phyloP scores from a whole-genome alignment of 2,888 invertebrate species.

The Myathropa florea region DNA sequence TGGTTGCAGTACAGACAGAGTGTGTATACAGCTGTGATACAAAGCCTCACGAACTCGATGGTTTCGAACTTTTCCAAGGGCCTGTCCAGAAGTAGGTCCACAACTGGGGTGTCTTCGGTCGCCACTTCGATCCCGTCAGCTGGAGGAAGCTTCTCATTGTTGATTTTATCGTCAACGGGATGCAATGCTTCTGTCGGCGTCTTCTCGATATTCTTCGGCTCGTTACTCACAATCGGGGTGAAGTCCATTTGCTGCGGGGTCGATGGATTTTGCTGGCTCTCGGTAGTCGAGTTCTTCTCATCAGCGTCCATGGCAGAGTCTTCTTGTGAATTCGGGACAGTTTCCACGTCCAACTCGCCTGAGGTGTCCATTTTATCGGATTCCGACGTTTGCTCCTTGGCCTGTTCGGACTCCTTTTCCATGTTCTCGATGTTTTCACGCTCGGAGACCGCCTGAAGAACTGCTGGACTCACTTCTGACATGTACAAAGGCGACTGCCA shows the following conservation, averaged over 20 bases:
- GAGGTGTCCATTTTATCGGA: constrained; percentile 49
- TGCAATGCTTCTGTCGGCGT: background rate
- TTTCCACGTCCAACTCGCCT: constrained; percentile 31
- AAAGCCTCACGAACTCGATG: constrained; percentile 87
- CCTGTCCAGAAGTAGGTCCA: constrained; percentile 87
- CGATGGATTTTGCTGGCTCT: constrained; percentile 1
- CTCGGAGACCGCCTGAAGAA: constrained; percentile 52
- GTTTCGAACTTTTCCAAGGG: constrained; percentile 89
- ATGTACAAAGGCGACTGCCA: constrained; percentile 37
- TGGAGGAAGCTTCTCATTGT: constrained; percentile 69
- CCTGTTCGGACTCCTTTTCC: constrained; percentile 52
- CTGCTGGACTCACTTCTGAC: constrained; percentile 32
- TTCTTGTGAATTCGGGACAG: constrained; percentile 34
- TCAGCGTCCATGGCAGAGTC: constrained; percentile 49
- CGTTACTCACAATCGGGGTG: background rate
- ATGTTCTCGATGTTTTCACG: constrained; percentile 63
- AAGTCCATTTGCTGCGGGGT: constrained; percentile 18
- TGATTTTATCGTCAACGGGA: constrained; percentile 75
- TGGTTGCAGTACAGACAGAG: constrained; percentile 93
- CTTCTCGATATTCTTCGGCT: background rate
- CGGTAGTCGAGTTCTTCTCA: constrained; percentile 12
- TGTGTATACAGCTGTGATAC: constrained; percentile 86
- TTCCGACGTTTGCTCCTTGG: constrained; percentile 30
- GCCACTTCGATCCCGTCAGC: constrained; percentile 82
- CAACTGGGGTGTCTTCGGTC: constrained; percentile 84